phyloP scores from a whole-genome alignment of 1,140 invertebrate species.

The Drosophila sp. region DNA sequence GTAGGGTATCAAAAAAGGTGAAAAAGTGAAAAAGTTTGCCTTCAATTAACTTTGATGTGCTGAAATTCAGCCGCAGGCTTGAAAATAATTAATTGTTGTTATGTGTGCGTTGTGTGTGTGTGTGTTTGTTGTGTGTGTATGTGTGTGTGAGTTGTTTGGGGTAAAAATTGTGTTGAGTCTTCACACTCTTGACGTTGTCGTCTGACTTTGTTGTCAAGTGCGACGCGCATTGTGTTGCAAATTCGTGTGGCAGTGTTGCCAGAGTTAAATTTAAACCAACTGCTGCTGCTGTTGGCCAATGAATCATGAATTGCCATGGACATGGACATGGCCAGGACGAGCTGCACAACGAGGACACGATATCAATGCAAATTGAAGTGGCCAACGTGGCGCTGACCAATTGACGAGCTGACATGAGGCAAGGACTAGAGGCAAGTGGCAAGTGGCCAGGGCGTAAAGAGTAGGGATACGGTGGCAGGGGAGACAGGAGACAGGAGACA shows the following conservation, averaged over 20 bases:
- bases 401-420: constrained; percentile 44
- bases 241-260: constrained; percentile 7
- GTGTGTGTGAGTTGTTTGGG: not conserved
- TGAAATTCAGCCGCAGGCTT: constrained; percentile 64
- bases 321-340: constrained; percentile 15
- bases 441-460: too few relatives aligned
- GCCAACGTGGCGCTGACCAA: constrained; percentile 71
- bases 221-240: constrained; percentile 30
- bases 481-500: not conserved
- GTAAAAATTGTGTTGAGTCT: constrained; percentile 40
- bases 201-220: constrained; percentile 44
- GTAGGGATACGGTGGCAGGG: too few relatives aligned
- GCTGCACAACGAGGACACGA: constrained; percentile 30
- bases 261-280: constrained; percentile 46
- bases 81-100: constrained; percentile 80
- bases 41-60: constrained; percentile 70
- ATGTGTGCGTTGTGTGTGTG: constrained; percentile 14
- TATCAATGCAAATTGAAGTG: constrained; percentile 81
- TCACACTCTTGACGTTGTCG: constrained; percentile 40
- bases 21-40: constrained; percentile 60
- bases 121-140: constrained; percentile 12
- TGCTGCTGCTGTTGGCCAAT: constrained; percentile 53
- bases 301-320: constrained; percentile 66
- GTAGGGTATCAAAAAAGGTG: constrained; percentile 42
- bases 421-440: not conserved